Base-by-base conservation (phyloP, 2,113 vertebrate species). In the Colossoma macropomum region DNA sequence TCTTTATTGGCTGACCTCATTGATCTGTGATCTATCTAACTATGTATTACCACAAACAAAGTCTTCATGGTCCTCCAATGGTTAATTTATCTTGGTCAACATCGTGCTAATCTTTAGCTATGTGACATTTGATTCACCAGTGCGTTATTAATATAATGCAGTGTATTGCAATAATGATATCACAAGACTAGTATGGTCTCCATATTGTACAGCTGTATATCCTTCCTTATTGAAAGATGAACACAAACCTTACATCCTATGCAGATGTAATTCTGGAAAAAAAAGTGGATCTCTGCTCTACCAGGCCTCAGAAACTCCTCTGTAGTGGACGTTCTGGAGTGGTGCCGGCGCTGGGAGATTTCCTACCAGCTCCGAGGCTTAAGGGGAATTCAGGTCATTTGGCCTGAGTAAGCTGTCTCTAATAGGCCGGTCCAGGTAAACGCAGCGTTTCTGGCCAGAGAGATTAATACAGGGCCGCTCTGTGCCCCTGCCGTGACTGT, bases 311-410 rank as follows among this genome's bases (percentile, higher is more conserved):
- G 54, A 56, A 56, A 54, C 54, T 56, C 19, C 54, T 56, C 54
- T 56, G 50, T 2, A 52, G 50, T 17, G 54, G 54, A 56, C 54
- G 21, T 1, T 56, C 54, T 56, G 54, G 54, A 56, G 21, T 21
- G 21, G 54, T 56, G 54, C 54, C 54, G 19, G 21, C 15, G 54
- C 17, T 52, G 50, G 50, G 50, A 52, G 50, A 52, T 52, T 83
- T 71, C 65, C 70, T 78, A 69, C 48, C 15, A 70, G 63, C 85
- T 60, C 30, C 48, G 71, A 34, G 79, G 72, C 72, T 82, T 84
- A 75, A 77, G 82, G 50, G 79, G 59, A 82, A 79, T 87, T 79
- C 65, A 41, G 78, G 75, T 77, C 79, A 68, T 25, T 75, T 79
- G 16, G 68, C 69, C 81, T 72, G 10, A 28, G 70, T 78, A 82